Base-by-base conservation (phyloP, 2,797 vertebrate genomes). In the Phylloscopus collybita region DNA sequence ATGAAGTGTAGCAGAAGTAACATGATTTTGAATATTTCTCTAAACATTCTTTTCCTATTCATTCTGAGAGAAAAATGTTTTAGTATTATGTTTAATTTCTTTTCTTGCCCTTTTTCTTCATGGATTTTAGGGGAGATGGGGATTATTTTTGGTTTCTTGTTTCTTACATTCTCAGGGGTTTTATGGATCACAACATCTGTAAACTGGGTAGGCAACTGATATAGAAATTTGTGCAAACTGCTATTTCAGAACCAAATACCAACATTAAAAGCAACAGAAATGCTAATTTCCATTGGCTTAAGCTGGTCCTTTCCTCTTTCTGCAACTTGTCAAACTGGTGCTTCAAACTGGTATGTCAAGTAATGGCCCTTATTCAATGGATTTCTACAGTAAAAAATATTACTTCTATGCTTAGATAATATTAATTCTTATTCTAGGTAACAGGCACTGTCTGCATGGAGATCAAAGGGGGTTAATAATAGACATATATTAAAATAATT, bases 11-110 rank as follows among this genome's bases (percentile, higher is more conserved):
- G 85, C 80, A 95, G 69, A 91, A 91, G 42, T 88, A 79, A 92
- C 67, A 25, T 22, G 75, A 83, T 92, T 94, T 83, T 80, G 42
- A 91, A 67, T 91, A 94, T 91, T 80, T 83, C 38, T 88, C 53
- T 57, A 74, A 90, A 67, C 34, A 54, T 65, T 64, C 3, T 79
- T 86, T 72, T 51, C 6, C 16, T 73, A 30, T 70, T 94, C 7
- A 67, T 59, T 86, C 34, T 47, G 19, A 80, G 23, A 80, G 23
- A 88, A 93, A 93, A 78, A 83, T 38, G 9, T 86, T 83, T 61
- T 50, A 66, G n/a, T 30, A 19, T 47, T 38, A 19, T 36, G 9
- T 50, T 83, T 36, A 2, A 44, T 83, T 80, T 60, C 7, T 89
- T 54, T 67, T 71, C 57, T 90, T 54, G 54, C 3, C 11, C 1